phyloP scores from a whole-genome alignment of 2,113 vertebrate genomes.

The Elephas maximus region DNA sequence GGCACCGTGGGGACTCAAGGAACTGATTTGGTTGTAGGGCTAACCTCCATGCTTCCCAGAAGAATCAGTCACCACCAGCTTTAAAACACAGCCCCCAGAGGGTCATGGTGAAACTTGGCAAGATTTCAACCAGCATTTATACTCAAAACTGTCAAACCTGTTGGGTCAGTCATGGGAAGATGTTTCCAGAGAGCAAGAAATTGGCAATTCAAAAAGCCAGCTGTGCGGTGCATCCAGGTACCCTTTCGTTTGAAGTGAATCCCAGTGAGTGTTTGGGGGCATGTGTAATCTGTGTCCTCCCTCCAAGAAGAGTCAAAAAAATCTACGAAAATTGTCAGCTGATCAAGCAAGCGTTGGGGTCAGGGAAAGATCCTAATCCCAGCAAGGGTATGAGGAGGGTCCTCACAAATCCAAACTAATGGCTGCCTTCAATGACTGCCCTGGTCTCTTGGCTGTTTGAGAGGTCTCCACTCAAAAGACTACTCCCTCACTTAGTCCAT shows the following conservation, averaged over 20 bases:
- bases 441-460: neutral
- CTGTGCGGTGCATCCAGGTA: neutral
- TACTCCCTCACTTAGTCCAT: neutral
- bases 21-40: neutral
- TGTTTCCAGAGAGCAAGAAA: neutral
- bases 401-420: neutral
- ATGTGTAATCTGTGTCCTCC: neutral
- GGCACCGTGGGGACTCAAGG: neutral
- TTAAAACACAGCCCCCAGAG: neutral
- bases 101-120: neutral
- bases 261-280: neutral
- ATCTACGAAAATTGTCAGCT: neutral
- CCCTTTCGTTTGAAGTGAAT: neutral
- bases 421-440: neutral
- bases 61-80: neutral
- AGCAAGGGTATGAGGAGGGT: neutral
- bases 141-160: neutral
- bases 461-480: neutral
- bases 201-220: neutral
- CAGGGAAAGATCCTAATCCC: neutral
- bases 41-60: neutral
- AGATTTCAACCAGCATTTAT: neutral
- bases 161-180: neutral
- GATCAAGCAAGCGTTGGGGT: neutral
- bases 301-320: neutral